phyloP scores from a whole-genome alignment of 2,888 invertebrate genomes.

The Orchesella flavescens region DNA sequence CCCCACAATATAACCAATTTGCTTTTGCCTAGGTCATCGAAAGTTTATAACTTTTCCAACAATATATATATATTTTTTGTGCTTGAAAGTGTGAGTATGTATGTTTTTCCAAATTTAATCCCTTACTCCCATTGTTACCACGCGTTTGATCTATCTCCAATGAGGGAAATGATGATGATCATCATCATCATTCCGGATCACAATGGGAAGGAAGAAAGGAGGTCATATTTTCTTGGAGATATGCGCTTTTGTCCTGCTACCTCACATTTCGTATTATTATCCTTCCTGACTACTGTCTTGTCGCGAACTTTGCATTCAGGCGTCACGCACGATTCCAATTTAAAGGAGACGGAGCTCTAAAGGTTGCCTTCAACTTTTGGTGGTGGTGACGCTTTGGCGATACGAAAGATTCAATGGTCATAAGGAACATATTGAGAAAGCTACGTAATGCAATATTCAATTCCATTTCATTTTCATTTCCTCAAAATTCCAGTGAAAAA shows the following conservation, averaged over 20 bases:
- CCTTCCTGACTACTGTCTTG: constrained; percentile 30
- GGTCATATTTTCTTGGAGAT: constrained; percentile 49
- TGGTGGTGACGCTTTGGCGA: no score
- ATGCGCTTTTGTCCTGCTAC: neutral
- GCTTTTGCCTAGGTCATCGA: constrained; percentile 48
- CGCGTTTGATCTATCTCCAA: constrained; percentile 49
- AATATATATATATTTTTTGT: constrained; percentile 21
- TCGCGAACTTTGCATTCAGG: constrained; percentile 59
- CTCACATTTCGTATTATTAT: neutral
- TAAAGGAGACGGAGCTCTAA: no score
- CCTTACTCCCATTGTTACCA: constrained; percentile 52
- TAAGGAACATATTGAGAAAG: no score
- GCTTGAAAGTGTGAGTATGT: constrained; percentile 27
- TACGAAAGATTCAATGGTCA: no score
- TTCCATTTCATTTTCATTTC: no score
- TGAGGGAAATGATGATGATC: constrained; percentile 25
- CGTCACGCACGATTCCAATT: constrained; percentile 64
- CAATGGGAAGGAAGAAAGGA: constrained; percentile 47
- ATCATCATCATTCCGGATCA: constrained; percentile 4
- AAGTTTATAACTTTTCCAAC: constrained; percentile 22
- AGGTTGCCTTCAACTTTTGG: no score
- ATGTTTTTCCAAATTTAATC: constrained; percentile 52
- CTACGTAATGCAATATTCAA: no score
- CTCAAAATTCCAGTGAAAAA: no score
- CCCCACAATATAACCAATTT: constrained; percentile 3